Percentiles rank a stretch among this genome's conserved stretches.
Conservation (phyloP, 1,140 invertebrate genomes). For the Aricia agestis region DNA sequence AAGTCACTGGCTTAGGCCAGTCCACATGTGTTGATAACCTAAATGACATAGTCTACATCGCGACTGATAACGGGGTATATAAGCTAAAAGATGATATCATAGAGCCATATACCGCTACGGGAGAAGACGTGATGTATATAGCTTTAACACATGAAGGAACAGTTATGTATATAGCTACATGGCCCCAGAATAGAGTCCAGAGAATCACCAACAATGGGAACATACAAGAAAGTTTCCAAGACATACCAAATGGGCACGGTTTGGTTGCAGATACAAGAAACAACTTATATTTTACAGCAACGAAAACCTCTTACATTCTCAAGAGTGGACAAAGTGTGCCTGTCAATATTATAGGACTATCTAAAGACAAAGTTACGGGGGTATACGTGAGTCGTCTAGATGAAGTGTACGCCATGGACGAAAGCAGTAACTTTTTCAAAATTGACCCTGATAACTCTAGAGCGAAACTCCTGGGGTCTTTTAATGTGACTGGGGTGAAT, state of each 20-base stretch:
- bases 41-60: constrained; percentile 64
- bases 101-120: constrained; percentile 50
- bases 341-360: constrained; percentile 59
- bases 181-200: constrained; percentile 64
- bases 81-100: constrained; percentile 61
- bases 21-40: constrained; percentile 63
- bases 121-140: constrained; percentile 66
- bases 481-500: constrained; percentile 56
- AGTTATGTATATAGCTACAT: constrained; percentile 61
- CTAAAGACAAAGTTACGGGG: constrained; percentile 55
- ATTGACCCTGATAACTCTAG: constrained; percentile 49
- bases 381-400: constrained; percentile 58
- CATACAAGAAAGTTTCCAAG: constrained; percentile 47
- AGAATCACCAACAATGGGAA: constrained; percentile 55
- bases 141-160: constrained; percentile 48
- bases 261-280: constrained; percentile 55
- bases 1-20: constrained; percentile 57
- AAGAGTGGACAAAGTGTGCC: constrained; percentile 48
- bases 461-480: constrained; percentile 50
- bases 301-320: constrained; percentile 58
- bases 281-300: constrained; percentile 62
- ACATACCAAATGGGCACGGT: constrained; percentile 62
- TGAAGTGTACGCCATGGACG: constrained; percentile 62
- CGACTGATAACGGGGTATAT: constrained; percentile 66
- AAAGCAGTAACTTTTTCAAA: constrained; percentile 55